Conservation (phyloP, 23 tunicate species). For the Clavelina lepadiformis region DNA sequence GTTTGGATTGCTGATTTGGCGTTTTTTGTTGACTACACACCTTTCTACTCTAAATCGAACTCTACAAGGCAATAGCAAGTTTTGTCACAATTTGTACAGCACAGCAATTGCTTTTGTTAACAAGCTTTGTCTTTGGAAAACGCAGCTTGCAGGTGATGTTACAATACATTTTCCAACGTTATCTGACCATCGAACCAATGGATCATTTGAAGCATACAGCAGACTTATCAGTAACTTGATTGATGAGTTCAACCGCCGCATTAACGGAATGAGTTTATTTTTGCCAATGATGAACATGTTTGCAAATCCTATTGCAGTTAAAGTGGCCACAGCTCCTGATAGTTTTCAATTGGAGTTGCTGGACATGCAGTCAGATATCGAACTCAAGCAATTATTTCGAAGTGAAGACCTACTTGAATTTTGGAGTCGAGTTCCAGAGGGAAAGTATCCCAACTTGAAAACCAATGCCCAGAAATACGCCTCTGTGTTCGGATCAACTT, state of each 20-base stretch:
- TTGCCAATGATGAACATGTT: conserved; percentile 36
- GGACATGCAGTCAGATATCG: conserved; percentile 25
- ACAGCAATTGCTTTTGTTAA: conserved; percentile 35
- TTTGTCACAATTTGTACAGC: conserved; percentile 31
- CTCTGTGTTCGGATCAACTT: conserved; percentile 57
- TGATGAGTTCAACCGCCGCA: conserved; percentile 6
- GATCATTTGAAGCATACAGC: conserved; percentile 7
- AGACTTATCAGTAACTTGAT: conserved; percentile 10
- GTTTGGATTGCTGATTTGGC: conserved; percentile 31
- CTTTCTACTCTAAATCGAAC: conserved; percentile 31
- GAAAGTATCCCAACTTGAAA: conserved; percentile 43
- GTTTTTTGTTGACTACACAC: conserved; percentile 21
- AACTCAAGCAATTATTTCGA: conserved; percentile 12
- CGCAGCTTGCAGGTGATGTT: conserved; percentile 34
- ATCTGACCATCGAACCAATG: conserved; percentile 23
- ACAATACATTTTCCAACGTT: conserved; percentile 41
- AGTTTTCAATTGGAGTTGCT: conserved; percentile 45
- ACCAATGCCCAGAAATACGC: conserved; percentile 40
- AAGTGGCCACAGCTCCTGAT: conserved; percentile 11
- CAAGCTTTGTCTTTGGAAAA: conserved; percentile 36
- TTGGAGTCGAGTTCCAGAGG: conserved; percentile 57
- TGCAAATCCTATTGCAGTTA: conserved; percentile 19
- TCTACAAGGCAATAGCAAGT: conserved; percentile 44
- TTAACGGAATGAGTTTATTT: conserved; percentile 6
- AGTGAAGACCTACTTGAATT: conserved; percentile 38